A percentile compares a stretch with the other conserved stretches of the same genome.
These are phyloP conservation scores for Emydocephalus ijimae DNA, from an alignment of 2,113 vertebrate species.

Conservation along the genomic window DNA sequence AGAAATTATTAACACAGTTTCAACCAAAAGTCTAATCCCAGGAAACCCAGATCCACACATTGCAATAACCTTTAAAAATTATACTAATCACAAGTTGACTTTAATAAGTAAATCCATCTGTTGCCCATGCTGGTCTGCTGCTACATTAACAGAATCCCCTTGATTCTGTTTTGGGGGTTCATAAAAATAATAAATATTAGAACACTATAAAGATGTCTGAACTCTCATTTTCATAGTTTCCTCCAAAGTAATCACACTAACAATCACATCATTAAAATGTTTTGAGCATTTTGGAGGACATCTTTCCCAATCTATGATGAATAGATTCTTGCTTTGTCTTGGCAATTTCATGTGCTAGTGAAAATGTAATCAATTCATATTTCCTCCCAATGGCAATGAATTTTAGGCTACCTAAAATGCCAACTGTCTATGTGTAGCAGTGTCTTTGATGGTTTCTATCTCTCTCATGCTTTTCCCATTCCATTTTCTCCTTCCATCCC, in stretches of 20 bases:
- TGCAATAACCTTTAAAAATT: neutral
- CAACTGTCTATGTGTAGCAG: no score
- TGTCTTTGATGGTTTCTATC: no score
- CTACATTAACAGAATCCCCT: neutral
- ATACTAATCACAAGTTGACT: neutral
- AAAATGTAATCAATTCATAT: no score
- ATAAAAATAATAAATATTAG: neutral
- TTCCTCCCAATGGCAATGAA: no score
- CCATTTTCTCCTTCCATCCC: no score
- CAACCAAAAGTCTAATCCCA: neutral
- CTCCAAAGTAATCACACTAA: neutral
- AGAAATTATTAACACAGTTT: neutral
- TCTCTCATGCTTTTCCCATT: no score
- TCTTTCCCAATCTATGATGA: neutral
- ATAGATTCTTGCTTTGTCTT: neutral
- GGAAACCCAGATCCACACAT: neutral
- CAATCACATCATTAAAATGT: neutral
- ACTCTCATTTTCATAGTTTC: neutral
- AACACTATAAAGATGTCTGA: neutral
- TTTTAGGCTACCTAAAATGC: no score
- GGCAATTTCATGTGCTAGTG: neutral
- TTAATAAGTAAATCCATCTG: neutral
- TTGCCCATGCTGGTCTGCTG: neutral
- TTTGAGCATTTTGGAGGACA: neutral
- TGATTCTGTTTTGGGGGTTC: neutral